Evolutionary conservation across 2,888 invertebrate species (phyloP).

Genomic region (Chesias legatella): DNA sequence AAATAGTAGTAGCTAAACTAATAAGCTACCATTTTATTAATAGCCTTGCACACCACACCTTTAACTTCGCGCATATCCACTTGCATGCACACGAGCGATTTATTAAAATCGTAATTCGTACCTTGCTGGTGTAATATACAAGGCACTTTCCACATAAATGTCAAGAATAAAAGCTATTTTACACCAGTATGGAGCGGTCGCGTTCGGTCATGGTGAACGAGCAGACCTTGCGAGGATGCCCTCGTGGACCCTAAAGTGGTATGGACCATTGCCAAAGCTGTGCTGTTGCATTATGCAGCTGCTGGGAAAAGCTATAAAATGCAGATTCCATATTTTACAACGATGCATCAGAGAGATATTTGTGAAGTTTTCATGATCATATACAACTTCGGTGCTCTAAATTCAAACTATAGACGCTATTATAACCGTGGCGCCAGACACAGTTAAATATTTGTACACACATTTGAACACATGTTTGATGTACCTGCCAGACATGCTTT

Average conservation of each 20-base stretch:
- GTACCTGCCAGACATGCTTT: no score
- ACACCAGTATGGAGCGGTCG: slow-evolving; percentile 24
- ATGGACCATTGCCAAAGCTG: slow-evolving; percentile 26
- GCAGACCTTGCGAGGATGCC: slow-evolving; percentile 37
- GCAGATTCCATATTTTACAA: slow-evolving; percentile 10
- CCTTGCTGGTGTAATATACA: background rate
- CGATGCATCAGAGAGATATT: background rate
- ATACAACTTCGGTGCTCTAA: no score
- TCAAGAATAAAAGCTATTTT: slow-evolving; percentile 20
- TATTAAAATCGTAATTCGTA: background rate
- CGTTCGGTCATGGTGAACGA: slow-evolving; percentile 45
- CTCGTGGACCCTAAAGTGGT: slow-evolving; percentile 29
- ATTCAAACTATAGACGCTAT: no score
- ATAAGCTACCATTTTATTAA: no score
- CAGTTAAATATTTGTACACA: no score
- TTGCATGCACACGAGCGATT: no score
- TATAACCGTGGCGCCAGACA: no score
- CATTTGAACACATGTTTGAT: no score
- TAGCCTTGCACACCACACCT: no score
- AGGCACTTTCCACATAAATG: slow-evolving; percentile 12
- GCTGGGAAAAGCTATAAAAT: slow-evolving; percentile 17
- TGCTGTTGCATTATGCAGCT: slow-evolving; percentile 11
- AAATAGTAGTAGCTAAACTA: no score
- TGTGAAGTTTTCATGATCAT: no score
- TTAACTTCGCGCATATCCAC: no score